Base-by-base conservation (phyloP, 2,113 vertebrate species). In the Nothobranchius furzeri region DNA sequence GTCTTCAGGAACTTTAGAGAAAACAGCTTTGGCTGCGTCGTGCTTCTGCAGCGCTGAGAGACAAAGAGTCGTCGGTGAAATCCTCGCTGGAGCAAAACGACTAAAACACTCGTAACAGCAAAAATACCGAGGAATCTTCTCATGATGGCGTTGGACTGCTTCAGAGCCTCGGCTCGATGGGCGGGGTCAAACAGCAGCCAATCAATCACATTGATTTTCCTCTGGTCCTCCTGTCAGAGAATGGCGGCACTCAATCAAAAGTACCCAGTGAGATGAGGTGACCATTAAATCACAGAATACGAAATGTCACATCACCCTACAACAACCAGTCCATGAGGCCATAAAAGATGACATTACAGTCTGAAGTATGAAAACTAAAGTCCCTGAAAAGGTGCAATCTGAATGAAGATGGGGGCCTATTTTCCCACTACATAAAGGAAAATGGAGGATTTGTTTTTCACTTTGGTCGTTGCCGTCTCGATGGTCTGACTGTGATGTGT, bases 111-210 rank as follows among this genome's bases (percentile, higher is more conserved):
- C 12, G 13, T 0, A n/a, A 14, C 37, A 9, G 57, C 6, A 43
- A 10, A 14, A 17, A 48, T 94, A 99, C 98, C 96, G 79, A 99
- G 89, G 75, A 99, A 98, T 79, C 94, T 98, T 87, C 98, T 95
- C 95, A 99, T 99, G 87, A 99, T 99, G 48, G 95, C 96, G 72
- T 99, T 99, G 92, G 96, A 98, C 88, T 99, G 98, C 71, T 97
- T 98, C 3, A 99, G 91, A 52, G 96, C 94, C 87, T 99, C 98
- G 0, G 96, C 94, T 47, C 97, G 94, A 82, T 99, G 97, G 53
- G 95, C 91, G 37, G 96, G 93, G 88, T 98, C 95, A 76, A 97
- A 98, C 3, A 98, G 93, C 47, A 99, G 91, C 98, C 98, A 99
- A 84, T 99, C 97, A 51, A 99, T 99, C 0, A 96, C 91, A 12